These are phyloP conservation scores for Diaperis boleti DNA, from an alignment of 2,888 invertebrate species.

Conservation along the genomic window DNA sequence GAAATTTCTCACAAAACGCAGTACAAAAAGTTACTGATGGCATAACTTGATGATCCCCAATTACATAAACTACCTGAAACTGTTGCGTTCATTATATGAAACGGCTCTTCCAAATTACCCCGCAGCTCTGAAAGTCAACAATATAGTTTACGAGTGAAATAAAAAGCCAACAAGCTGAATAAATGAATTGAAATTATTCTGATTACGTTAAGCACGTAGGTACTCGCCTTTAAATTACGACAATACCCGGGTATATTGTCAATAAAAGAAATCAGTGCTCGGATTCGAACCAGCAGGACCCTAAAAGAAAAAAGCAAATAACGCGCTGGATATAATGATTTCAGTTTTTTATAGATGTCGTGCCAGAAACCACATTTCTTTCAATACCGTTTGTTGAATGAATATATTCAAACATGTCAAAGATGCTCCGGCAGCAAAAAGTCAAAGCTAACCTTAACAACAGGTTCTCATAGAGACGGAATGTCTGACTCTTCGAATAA, in stretches of 20 bases:
- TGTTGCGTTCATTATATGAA: conserved; percentile 41
- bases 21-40: no score
- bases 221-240: conserved; percentile 38
- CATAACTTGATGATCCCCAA: no score
- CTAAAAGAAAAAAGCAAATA: conserved; percentile 36
- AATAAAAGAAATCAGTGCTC: conserved; percentile 44
- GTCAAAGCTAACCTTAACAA: conserved; percentile 39
- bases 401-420: conserved; percentile 52
- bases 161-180: conserved; percentile 39
- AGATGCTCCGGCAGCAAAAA: conserved; percentile 49
- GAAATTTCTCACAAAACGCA: no score
- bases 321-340: conserved; percentile 38
- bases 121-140: conserved; percentile 36
- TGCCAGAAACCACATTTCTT: conserved; percentile 47
- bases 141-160: conserved; percentile 32
- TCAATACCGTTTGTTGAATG: conserved; percentile 48
- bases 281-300: conserved; percentile 23
- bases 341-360: conserved; percentile 46
- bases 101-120: conserved; percentile 40
- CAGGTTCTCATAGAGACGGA: conserved; percentile 47
- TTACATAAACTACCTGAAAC: no score
- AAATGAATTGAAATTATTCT: conserved; percentile 43
- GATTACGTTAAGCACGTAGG: conserved; percentile 37
- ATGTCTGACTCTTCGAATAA: conserved; percentile 16
- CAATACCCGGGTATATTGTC: conserved; percentile 16